Evolutionary conservation across 2,797 vertebrate genomes (phyloP).

Genomic region (Borostomias antarcticus): DNA sequence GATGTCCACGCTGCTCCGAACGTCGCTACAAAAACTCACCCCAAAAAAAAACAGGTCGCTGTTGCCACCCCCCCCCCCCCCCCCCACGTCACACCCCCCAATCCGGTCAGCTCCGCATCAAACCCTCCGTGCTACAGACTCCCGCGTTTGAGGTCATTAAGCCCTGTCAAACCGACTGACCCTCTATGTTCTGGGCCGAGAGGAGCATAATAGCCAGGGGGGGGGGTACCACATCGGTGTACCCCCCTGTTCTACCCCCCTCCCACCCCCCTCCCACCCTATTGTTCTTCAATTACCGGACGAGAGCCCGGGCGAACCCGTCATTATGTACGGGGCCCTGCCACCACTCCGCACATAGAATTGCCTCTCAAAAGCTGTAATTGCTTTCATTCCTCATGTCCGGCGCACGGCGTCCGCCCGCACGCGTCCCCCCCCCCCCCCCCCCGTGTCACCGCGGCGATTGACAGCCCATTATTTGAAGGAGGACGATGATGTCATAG

Average conservation of each 20-base stretch:
- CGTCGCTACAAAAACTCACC: slow-evolving; percentile 32
- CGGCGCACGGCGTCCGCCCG: slow-evolving; percentile 32
- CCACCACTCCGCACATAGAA: slow-evolving; percentile 57
- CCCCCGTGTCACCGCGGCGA: slow-evolving; percentile 46
- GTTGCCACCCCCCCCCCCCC: neutral
- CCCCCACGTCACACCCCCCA: neutral
- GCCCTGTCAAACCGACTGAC: slow-evolving; percentile 37
- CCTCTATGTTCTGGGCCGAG: slow-evolving; percentile 43
- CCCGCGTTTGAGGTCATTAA: slow-evolving; percentile 29
- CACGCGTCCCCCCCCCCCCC: slow-evolving; percentile 25
- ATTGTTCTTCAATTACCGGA: slow-evolving; percentile 68
- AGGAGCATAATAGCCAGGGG: slow-evolving; percentile 42
- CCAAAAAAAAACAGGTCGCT: slow-evolving; percentile 20
- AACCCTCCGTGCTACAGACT: slow-evolving; percentile 15
- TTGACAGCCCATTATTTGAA: slow-evolving; percentile 42
- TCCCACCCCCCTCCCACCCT: slow-evolving; percentile 44
- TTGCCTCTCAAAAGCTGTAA: slow-evolving; percentile 72
- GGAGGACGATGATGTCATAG: slow-evolving; percentile 45
- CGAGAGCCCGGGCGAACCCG: slow-evolving; percentile 46
- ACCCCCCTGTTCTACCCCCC: slow-evolving; percentile 3
- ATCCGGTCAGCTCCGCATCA: slow-evolving; percentile 23
- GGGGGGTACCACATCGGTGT: slow-evolving; percentile 22
- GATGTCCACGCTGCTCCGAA: slow-evolving; percentile 3
- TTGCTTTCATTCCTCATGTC: slow-evolving; percentile 74
- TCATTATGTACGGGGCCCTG: slow-evolving; percentile 62